These are phyloP conservation scores for Drosophila merina DNA, from an alignment of 2,888 invertebrate species.

Conservation along the genomic window DNA sequence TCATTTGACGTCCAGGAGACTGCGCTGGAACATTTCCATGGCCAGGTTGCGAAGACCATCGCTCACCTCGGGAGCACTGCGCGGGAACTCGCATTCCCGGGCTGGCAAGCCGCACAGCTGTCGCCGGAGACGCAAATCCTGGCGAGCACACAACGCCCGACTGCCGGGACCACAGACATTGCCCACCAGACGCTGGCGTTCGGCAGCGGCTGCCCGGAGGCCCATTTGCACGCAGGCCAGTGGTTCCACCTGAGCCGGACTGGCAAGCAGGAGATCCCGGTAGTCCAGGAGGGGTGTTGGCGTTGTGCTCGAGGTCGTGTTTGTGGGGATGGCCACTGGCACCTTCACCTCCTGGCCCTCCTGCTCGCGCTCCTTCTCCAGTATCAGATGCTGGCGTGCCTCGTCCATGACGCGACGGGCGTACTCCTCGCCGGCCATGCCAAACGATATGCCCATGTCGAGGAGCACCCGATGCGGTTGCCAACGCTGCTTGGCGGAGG, in stretches of 20 bases:
- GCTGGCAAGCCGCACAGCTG: slow-evolving; percentile 89
- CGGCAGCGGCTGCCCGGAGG: slow-evolving; percentile 86
- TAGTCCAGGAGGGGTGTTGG: slow-evolving; percentile 84
- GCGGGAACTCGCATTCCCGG: slow-evolving; percentile 85
- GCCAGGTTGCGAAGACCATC: slow-evolving; percentile 80
- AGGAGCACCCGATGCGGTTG: slow-evolving; percentile 91
- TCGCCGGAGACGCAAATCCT: slow-evolving; percentile 90
- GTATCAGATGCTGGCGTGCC: slow-evolving; percentile 77
- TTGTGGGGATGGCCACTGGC: neutral
- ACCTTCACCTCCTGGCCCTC: slow-evolving; percentile 23
- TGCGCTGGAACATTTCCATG: slow-evolving; percentile 80
- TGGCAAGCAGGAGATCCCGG: slow-evolving; percentile 49
- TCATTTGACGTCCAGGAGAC: slow-evolving; percentile 80
- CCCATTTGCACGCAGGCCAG: slow-evolving; percentile 86
- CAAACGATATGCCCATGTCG: slow-evolving; percentile 91
- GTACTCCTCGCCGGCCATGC: slow-evolving; percentile 89
- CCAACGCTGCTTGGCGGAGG: slow-evolving; percentile 90
- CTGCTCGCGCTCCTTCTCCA: slow-evolving; percentile 66
- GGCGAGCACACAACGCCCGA: slow-evolving; percentile 91
- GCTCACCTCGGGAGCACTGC: slow-evolving; percentile 72
- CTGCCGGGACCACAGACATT: slow-evolving; percentile 91
- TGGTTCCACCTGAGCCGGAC: slow-evolving; percentile 81
- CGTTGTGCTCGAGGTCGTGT: slow-evolving; percentile 28
- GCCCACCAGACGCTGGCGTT: slow-evolving; percentile 87
- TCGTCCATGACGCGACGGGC: slow-evolving; percentile 84